Evolutionary conservation across 1,140 invertebrate species (phyloP), one percentile per base, ranked within the genome.

Genomic region (Samia ricini): DNA sequence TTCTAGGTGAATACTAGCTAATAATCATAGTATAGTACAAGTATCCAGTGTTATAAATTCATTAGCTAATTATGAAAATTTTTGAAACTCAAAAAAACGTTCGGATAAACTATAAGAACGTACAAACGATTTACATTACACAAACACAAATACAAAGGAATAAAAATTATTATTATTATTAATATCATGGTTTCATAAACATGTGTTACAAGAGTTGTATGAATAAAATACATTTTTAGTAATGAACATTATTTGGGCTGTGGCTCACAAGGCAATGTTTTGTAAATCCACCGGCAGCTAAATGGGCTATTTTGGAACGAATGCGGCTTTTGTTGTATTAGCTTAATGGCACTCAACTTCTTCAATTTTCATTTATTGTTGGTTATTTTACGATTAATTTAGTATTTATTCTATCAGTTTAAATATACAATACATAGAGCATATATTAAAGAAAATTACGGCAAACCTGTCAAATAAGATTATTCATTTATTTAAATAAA

Each of bases 281-380:
- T 77, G 78, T 81, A 83, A 83, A 85, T 72, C 82, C 79, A 76
- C 67, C 74, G 62, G 57, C 48, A 52, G 73, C 72, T 77, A 80
- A 86, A 87, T 85, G 71, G 79, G 69, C 81, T 78, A 85, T 85
- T 83, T 74, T 72, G 79, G 75, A 60, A 66, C 65, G 64, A 77
- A 82, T 71, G 76, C 69, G 77, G 77, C 74, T 84, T 77, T 72
- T 71, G 66, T 76, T 74, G 79, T 79, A 81, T 85, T 87, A 83
- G 64, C 69, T 71, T 80, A 80, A 81, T 74, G 68, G 73, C 76
- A 50, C 62, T 71, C 70, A 68, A 77, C 71, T 79, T 74, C 71
- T 83, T 80, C 74, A 80, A 81, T 80, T 81, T 56, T 66, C 72
- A 69, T 81, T 79, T 74, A 76, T 70, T 70, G 71, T 52, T 20